Conservation (phyloP, 1,140 invertebrate species). For the Hylyphantes graminicola region DNA sequence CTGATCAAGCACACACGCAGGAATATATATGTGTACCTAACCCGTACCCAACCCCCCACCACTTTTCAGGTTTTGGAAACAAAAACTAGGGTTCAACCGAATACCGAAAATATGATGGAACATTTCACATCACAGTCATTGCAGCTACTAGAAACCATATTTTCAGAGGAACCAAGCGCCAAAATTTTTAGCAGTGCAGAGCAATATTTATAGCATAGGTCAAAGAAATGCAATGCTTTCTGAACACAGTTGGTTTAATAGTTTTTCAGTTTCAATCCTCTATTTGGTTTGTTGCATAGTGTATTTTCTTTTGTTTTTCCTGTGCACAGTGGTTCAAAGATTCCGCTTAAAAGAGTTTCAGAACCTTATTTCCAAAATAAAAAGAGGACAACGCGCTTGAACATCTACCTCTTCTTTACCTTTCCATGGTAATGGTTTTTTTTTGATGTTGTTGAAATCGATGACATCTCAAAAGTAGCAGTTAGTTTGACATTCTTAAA, state of each 20-base stretch:
- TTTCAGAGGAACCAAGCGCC: neutral
- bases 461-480: neutral
- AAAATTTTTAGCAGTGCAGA: neutral
- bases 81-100: neutral
- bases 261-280: neutral
- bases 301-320: neutral
- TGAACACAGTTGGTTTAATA: conserved; percentile 17
- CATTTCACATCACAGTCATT: neutral
- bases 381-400: neutral
- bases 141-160: neutral
- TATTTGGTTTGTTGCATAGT: neutral
- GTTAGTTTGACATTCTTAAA: neutral
- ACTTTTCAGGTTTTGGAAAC: neutral
- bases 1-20: too few relatives aligned
- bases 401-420: neutral
- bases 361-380: neutral
- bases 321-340: neutral
- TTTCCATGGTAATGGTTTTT: neutral
- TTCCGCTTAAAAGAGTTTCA: neutral
- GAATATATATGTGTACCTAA: too few relatives aligned
- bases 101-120: neutral
- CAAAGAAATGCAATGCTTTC: neutral
- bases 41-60: too few relatives aligned
- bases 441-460: neutral
- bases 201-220: neutral